Evolutionary conservation across 2,113 vertebrate species (phyloP).

Genomic region (Picathartes gymnocephalus): DNA sequence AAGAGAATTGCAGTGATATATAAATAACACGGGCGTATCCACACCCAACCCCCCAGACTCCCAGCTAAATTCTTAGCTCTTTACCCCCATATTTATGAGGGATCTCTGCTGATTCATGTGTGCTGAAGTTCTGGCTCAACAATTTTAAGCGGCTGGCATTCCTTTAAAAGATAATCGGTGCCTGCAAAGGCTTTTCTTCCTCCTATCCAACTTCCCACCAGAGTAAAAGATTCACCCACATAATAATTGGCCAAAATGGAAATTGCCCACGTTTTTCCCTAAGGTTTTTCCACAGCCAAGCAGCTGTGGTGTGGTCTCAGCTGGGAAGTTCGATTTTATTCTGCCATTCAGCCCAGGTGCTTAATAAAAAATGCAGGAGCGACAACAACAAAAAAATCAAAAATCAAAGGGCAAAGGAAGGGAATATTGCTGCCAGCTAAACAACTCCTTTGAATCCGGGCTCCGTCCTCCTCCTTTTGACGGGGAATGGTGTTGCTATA

Average conservation of each 20-base stretch:
- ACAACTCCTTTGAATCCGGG: slow-evolving; percentile 25
- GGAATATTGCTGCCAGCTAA: slow-evolving; percentile 19
- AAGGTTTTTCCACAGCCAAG: slow-evolving; percentile 10
- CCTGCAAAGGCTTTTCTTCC: neutral
- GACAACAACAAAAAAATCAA: neutral
- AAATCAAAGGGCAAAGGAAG: slow-evolving; percentile 40
- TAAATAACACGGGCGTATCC: fast-evolving
- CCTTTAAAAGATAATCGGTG: neutral
- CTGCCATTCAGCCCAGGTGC: neutral
- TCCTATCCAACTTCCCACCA: neutral
- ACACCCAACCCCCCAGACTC: neutral
- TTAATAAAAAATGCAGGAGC: slow-evolving; percentile 51
- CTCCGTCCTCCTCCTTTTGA: neutral
- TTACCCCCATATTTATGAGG: neutral
- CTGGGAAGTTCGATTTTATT: slow-evolving; percentile 58
- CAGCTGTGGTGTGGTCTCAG: slow-evolving; percentile 35
- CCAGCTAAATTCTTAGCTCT: neutral
- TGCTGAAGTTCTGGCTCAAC: neutral
- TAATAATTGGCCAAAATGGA: slow-evolving; percentile 36
- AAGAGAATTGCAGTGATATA: neutral
- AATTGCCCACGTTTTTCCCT: neutral
- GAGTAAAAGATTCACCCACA: slow-evolving; percentile 29
- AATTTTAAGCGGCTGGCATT: neutral
- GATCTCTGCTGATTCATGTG: neutral
- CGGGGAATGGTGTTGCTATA: neutral